Conservation (phyloP, 1,140 invertebrate genomes). For the Drosophila biarmipes region DNA sequence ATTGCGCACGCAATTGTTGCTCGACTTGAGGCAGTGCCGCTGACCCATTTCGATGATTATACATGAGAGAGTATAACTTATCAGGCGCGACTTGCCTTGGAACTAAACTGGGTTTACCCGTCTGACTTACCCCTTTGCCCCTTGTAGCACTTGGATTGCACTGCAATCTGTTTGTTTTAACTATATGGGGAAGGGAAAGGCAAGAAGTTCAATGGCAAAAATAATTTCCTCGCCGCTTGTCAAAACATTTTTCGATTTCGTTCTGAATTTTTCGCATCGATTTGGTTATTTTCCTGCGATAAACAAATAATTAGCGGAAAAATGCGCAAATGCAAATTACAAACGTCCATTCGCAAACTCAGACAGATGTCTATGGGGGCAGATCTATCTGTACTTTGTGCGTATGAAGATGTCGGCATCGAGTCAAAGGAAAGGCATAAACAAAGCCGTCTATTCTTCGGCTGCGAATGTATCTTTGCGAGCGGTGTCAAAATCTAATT, state of each 20-base stretch:
- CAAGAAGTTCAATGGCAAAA: constrained; percentile 47
- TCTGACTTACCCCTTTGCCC: neutral
- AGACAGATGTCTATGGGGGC: constrained; percentile 32
- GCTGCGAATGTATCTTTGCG: constrained; percentile 10
- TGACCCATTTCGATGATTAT: constrained; percentile 48
- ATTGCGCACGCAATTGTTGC: constrained; percentile 41
- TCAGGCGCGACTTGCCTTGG: constrained; percentile 34
- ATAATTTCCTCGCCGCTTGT: constrained; percentile 26
- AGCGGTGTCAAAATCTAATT: constrained; percentile 41
- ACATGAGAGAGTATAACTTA: constrained; percentile 38
- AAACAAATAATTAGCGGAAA: constrained; percentile 53
- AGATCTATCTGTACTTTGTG: constrained; percentile 28
- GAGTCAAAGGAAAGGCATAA: constrained; percentile 38
- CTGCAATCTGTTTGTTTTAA: constrained; percentile 17
- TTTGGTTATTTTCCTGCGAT: constrained; percentile 46
- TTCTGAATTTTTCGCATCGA: constrained; percentile 9
- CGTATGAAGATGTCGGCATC: constrained; percentile 32
- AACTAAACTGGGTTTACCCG: constrained; percentile 39
- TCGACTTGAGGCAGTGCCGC: constrained; percentile 31
- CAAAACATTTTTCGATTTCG: constrained; percentile 33
- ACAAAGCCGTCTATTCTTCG: constrained; percentile 39
- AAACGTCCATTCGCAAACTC: constrained; percentile 13
- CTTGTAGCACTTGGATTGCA: neutral
- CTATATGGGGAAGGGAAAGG: constrained; percentile 13
- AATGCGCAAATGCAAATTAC: constrained; percentile 52